Conservation (phyloP, 2,113 vertebrate species). For the Pelmatolapia mariae region DNA sequence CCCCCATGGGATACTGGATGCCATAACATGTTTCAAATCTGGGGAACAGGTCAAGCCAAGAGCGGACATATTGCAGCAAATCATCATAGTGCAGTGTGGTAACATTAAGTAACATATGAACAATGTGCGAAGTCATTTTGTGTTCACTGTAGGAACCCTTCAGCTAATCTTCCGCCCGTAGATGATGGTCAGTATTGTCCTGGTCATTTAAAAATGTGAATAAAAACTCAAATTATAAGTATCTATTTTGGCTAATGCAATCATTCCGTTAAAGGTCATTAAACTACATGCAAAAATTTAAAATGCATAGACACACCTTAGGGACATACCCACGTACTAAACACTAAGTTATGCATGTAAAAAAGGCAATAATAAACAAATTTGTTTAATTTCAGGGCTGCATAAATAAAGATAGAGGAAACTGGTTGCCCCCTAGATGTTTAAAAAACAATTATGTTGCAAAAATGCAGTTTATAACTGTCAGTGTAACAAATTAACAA, state of each 20-base stretch:
- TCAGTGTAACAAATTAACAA: not conserved
- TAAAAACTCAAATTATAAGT: not conserved
- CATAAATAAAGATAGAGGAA: not conserved
- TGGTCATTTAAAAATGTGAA: not conserved
- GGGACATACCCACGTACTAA: accelerated
- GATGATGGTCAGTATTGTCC: accelerated
- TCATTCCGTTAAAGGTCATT: not conserved
- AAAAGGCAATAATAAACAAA: not conserved
- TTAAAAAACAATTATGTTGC: not conserved
- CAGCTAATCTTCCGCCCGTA: not conserved
- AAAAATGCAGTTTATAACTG: not conserved
- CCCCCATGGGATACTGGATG: not conserved
- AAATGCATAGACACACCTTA: not conserved
- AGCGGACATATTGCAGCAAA: not conserved
- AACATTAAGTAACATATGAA: not conserved
- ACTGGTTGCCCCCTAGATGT: accelerated
- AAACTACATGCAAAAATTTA: not conserved
- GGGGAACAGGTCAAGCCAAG: not conserved
- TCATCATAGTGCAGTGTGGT: not conserved
- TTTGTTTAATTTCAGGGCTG: not conserved
- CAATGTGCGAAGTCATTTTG: not conserved
- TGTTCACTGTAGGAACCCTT: not conserved
- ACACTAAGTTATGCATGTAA: not conserved
- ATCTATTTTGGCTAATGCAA: not conserved
- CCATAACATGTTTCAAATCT: not conserved